Conservation (phyloP, 2,113 vertebrate species). For the Gymnogyps californianus region DNA sequence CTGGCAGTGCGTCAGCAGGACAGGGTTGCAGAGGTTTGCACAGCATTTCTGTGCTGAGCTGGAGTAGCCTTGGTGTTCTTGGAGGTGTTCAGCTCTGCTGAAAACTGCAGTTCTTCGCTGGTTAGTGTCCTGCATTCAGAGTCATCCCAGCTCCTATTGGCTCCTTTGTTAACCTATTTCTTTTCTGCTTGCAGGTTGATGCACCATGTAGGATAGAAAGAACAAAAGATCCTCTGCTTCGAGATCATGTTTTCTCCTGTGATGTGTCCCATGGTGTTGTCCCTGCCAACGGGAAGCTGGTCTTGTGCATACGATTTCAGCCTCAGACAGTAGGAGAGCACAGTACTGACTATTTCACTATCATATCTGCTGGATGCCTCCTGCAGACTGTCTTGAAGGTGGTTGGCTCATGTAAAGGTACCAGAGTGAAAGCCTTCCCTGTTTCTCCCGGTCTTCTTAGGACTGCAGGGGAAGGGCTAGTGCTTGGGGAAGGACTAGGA, state of each 20-base stretch:
- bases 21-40: neutral
- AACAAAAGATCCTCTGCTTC: conserved; percentile 9
- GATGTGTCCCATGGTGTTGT: conserved; percentile 60
- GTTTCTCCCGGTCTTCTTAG: neutral
- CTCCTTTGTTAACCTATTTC: neutral
- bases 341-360: conserved; percentile 81
- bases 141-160: neutral
- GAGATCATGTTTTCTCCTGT: conserved; percentile 79
- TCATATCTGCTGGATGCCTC: conserved; percentile 72
- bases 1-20: neutral
- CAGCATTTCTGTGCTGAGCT: neutral
- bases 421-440: neutral
- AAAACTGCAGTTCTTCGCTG: neutral
- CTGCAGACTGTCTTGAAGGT: conserved; percentile 81
- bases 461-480: neutral
- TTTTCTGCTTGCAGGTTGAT: conserved; percentile 76
- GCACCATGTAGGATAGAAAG: conserved; percentile 77
- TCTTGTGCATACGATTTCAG: conserved; percentile 73
- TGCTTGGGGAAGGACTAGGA: neutral
- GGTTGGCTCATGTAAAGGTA: conserved; percentile 84
- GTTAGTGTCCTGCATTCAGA: neutral
- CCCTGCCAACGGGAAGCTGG: conserved; percentile 68
- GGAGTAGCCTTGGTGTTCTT: neutral
- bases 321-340: conserved; percentile 77
- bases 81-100: neutral